Evolutionary conservation across 2,113 vertebrate species (phyloP), one percentile per base, ranked within the genome.

Genomic region (Canis aureus): DNA sequence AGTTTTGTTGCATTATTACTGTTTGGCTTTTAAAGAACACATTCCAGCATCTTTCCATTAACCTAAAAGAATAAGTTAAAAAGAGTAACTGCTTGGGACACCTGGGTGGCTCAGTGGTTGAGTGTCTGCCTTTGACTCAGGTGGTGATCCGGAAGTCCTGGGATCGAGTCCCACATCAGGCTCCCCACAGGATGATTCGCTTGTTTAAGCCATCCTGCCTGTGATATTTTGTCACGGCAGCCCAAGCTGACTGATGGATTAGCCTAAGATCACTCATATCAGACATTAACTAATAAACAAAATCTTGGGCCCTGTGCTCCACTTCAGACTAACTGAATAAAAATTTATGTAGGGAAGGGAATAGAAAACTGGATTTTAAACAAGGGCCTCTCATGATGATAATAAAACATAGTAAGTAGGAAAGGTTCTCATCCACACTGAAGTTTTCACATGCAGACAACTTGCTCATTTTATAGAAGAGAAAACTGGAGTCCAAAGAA

Each of bases 301-400:
- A 80, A 62, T 64, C 69, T 73, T 62, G 59, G 69, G 7, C 55
- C 11, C 83, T 67, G 9, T 69, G 1, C 12, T 25, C 6, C 62
- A 25, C 5, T 87, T 38, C 73, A 85, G 57, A 76, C 20, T 51
- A 57, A 94, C 10, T 66, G 87, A 76, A 73, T 86, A 49, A 86
- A 89, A 66, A 49, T 71, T 8, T 71, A 82, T 8, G 10, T 69
- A 19, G 29, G 6, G n/a, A 79, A 87, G 25, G 5, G 7, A 10
- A 43, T 16, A 25, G 4, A 91, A 57, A 67, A 83, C 38, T 92
- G 5, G 25, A 78, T 82, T 96, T 96, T 96, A 79, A 85, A 85
- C 53, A 69, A 25, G 35, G 8, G 71, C 10, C 16, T 23, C 53
- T 32, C 64, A 64, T 57, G 53, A 17, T 84, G 57, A 27, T 55